phyloP scores from a whole-genome alignment of 2,113 vertebrate genomes.

The Sebastes schlegelii region DNA sequence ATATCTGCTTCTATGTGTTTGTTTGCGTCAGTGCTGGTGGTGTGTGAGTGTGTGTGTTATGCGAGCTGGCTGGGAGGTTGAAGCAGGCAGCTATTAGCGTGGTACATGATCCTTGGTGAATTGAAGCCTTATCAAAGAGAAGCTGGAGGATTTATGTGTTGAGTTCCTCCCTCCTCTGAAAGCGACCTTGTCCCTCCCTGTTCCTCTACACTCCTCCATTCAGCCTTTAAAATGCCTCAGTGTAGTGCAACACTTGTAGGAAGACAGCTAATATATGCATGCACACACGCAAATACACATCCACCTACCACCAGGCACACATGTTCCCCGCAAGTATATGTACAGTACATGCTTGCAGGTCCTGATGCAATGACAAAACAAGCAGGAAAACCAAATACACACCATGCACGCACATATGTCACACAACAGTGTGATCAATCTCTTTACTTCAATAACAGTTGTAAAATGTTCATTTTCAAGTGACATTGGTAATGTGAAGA shows the following conservation, averaged over 20 bases:
- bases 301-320: background rate
- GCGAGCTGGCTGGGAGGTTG: slow-evolving; percentile 45
- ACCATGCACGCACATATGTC: background rate
- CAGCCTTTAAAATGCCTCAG: slow-evolving; percentile 45
- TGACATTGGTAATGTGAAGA: background rate
- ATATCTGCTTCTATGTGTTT: background rate
- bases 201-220: slow-evolving; percentile 61
- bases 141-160: slow-evolving; percentile 75
- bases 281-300: slow-evolving; percentile 11
- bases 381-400: background rate
- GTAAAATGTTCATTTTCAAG: background rate
- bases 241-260: slow-evolving; percentile 49
- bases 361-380: background rate
- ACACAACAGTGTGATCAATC: too few species aligned
- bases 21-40: background rate
- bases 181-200: slow-evolving; percentile 71
- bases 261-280: slow-evolving; percentile 47
- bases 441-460: background rate
- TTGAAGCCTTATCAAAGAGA: slow-evolving; percentile 75
- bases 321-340: background rate
- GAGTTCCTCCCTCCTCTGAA: slow-evolving; percentile 75
- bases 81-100: slow-evolving; percentile 57
- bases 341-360: background rate
- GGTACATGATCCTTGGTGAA: slow-evolving; percentile 73
- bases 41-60: slow-evolving; percentile 28